Base-by-base conservation (phyloP, 2,888 invertebrate genomes). In the Heliconius erato region DNA sequence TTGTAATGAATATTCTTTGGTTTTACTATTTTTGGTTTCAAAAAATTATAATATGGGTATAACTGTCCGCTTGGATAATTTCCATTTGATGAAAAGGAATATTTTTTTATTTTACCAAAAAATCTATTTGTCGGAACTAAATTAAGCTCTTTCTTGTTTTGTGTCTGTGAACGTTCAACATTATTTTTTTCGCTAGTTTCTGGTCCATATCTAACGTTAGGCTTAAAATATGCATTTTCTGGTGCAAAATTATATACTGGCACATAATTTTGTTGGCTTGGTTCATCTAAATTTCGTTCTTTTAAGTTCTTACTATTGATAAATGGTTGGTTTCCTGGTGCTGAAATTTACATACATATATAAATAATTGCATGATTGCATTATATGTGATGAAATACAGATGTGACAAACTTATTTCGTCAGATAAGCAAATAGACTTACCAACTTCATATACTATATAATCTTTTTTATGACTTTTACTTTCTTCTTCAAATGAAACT, bases 381-480 rank as follows among this genome's bases (percentile, higher is more conserved):
- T 19, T 23, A 54, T 54, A 54, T 54, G 63, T 12, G 3, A 54
- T 23, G 3, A n/a, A 63, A n/a, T 54, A 54, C 19, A 54, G 3
- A 63, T n/a, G n/a, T 63, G n/a, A 23, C n/a, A 63, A 63, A 63
- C 4, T 63, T 63, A n/a, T n/a, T n/a, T n/a, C n/a, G 3, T 63
- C 59, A 63, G n/a, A 63, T 63, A 63, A 63, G 3, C 63, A 63
- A 63, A 23, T 63, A n/a, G n/a, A 63, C 63, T 63, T 63, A 94
- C 94, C 84, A 35, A 93, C 86, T 92, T 94, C 93, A 86, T 88
- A 92, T 12, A 94, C 92, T 19, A 87, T 82, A 80, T 91, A 91
- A 23, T 83, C 83, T 35, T 88, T 88, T 0, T 35, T 80, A 54
- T 54, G 65, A 14, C 12, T 35, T 12, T 35, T 11, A 40, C 35